phyloP scores from a whole-genome alignment of 2,888 invertebrate genomes.

The Lysandra coridon region DNA sequence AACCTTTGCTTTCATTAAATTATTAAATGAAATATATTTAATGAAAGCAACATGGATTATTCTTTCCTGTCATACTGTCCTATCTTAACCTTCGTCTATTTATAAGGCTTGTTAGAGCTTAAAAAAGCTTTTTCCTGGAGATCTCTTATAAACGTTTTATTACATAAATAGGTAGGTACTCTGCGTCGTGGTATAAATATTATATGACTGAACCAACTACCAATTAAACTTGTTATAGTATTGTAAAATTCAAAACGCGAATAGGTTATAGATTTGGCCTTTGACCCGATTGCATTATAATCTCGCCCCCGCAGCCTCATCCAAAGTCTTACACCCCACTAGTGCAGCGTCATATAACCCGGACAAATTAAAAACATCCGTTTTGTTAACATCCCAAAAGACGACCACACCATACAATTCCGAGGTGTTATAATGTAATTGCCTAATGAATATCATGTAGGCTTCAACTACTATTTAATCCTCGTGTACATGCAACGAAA shows the following conservation, averaged over 20 bases:
- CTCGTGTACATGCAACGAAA: conserved; percentile 47
- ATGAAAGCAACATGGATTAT: no score
- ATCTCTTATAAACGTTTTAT: no score
- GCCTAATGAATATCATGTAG: conserved; percentile 70
- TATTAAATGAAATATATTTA: no score
- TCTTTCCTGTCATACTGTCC: no score
- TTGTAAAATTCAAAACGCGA: background rate
- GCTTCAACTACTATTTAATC: conserved; percentile 58
- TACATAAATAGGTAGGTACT: no score
- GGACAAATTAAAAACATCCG: conserved; percentile 42
- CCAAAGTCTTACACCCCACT: conserved; percentile 62
- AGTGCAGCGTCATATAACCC: conserved; percentile 56
- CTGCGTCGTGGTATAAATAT: no score
- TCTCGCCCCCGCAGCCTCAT: conserved; percentile 56
- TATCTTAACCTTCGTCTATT: no score
- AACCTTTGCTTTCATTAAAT: no score
- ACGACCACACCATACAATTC: conserved; percentile 46
- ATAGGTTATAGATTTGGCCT: conserved; percentile 49
- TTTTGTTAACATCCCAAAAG: conserved; percentile 36
- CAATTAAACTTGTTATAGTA: no score
- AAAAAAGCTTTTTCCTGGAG: no score
- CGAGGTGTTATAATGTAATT: conserved; percentile 57
- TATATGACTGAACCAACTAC: no score
- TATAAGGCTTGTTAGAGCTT: no score
- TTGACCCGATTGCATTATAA: conserved; percentile 64